Base-by-base conservation (phyloP, 2,888 invertebrate species). In the Agriopis aurantiaria region DNA sequence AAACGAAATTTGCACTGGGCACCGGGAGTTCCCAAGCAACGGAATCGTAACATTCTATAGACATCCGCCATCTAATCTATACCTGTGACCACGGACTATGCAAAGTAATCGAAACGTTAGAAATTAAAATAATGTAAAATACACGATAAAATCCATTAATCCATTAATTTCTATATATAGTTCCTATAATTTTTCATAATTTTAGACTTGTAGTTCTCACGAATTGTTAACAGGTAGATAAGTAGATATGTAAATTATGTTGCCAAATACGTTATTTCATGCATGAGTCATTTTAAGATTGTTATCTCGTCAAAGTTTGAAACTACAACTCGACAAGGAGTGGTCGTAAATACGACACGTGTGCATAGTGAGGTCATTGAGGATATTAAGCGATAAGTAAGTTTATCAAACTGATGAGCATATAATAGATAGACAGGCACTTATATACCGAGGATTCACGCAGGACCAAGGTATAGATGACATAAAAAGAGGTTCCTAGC, bases 311-410 rank as follows among this genome's bases (percentile, higher is more conserved):
- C 43, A 60, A 17, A 60, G 17, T 52, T 52, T 52, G 43, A 14
- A 40, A 60, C 48, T 43, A 61, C 10, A 4, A n/a, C 45, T 62
- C 46, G 3, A 17, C 48, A 56, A 62, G 55, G 48, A 56, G 56
- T 49, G 56, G 56, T 33, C 56, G 41, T 56, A 49, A 48, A 56
- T 48, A 55, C 46, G 43, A 56, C 56, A 55, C 46, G 43, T 45
- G 56, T 55, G 40, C 17, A 3, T 53, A 23, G 49, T 57, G 65
- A 65, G 57, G 48, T 64, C 64, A 64, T 64, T 48, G 55, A 40
- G n/a, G 53, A 56, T 43, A 52, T 41, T 14, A 59, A 46, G 17
- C 10, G 61, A 61, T 61, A 61, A 41, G 43, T 43, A 12, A 40
- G 33, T 61, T 52, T 40, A 14, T 49, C 11, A 41, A 51, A 23